A percentile compares a stretch with the other conserved stretches of the same genome.
Conservation (phyloP, 2,113 vertebrate genomes). For the Cyrtonyx montezumae region DNA sequence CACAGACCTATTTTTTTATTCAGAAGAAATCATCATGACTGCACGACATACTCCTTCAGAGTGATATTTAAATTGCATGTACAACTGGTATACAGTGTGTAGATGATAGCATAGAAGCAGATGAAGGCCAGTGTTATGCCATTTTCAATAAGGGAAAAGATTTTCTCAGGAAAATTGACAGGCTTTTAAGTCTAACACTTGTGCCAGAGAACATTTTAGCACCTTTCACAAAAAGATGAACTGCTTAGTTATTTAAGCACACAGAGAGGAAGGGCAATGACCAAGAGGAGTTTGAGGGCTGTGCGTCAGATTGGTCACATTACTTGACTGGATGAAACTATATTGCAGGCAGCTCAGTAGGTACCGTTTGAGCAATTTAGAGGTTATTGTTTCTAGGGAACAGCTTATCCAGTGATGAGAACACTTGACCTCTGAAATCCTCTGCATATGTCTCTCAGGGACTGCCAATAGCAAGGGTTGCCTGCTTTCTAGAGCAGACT, state of each 20-base stretch:
- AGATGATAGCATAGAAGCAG: background rate
- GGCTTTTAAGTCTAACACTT: background rate
- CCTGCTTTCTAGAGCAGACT: background rate
- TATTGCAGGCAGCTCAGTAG: background rate
- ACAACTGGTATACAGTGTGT: accelerated
- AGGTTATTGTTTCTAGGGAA: background rate
- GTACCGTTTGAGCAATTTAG: background rate
- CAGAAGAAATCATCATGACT: background rate
- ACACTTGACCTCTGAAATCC: background rate
- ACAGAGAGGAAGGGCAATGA: background rate
- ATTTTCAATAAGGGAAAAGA: background rate
- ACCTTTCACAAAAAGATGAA: background rate
- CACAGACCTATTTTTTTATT: background rate
- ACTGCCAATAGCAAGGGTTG: background rate
- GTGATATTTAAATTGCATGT: background rate
- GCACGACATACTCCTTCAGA: background rate
- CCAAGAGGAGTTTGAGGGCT: background rate
- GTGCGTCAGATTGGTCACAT: background rate
- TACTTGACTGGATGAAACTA: background rate
- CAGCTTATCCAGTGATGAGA: background rate
- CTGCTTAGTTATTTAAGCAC: background rate
- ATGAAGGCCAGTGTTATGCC: background rate
- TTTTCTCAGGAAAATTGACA: background rate
- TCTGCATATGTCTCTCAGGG: background rate
- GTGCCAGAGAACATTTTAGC: background rate